Base-by-base conservation (phyloP, 2,888 invertebrate species). In the Xestoiulus laeticollis region DNA sequence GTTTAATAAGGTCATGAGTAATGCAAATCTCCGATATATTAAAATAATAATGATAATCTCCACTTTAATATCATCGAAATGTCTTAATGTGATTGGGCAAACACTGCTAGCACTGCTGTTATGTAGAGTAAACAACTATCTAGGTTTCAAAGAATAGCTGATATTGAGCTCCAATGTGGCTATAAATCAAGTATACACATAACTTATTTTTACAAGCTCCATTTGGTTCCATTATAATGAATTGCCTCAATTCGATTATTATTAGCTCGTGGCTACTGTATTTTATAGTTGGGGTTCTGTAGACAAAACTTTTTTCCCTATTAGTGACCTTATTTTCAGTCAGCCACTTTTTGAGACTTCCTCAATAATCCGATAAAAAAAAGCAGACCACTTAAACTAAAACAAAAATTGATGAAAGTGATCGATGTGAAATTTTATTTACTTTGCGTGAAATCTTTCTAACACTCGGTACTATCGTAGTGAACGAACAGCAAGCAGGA, bases 371-470 rank as follows among this genome's bases (percentile, higher is more conserved):
- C 68, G 68, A 68, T 68, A 68, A 68, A 68, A 68, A n/a, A n/a
- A n/a, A 68, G 26, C 1, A 26, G 2, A 1, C 10, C 68, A 68
- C 68, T 68, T 68, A 68, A 68, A 68, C 26, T 68, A 68, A 68
- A n/a, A 26, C 6, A 68, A 68, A n/a, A 68, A 68, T 68, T 68
- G 68, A 68, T 26, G 68, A 68, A 26, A 22, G 26, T 68, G 68
- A 68, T 68, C 68, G 68, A 68, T 26, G 68, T 68, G 68, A 68
- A 26, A 68, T 26, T 68, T 68, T 68, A 68, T 68, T 68, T 26
- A 68, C 26, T 68, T 26, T 26, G 68, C 68, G 26, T 26, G 68
- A 26, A 68, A 68, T 68, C 26, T 68, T 68, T 68, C 26, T 8
- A 26, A 26, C 3, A 26, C 26, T 26, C 68, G n/a, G n/a, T 22